Conservation (phyloP, 2,113 vertebrate genomes). For the Petrocephalus microphthalmus region DNA sequence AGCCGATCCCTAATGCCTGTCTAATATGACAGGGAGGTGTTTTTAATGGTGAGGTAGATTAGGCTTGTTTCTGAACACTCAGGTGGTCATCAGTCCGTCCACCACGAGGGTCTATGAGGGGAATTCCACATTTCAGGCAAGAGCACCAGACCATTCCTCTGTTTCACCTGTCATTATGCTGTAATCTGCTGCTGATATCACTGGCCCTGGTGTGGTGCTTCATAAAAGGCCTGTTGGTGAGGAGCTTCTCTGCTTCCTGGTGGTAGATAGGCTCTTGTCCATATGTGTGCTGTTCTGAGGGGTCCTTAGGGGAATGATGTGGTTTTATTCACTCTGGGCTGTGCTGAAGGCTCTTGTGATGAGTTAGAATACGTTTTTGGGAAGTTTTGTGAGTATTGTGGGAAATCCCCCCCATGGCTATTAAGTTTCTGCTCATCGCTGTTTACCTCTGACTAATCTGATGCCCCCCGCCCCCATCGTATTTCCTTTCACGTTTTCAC, state of each 20-base stretch:
- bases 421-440: background rate
- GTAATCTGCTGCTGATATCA: background rate
- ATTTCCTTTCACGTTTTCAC: background rate
- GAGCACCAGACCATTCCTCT: background rate
- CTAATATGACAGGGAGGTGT: background rate
- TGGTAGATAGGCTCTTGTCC: background rate
- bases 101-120: no score
- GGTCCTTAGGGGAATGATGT: background rate
- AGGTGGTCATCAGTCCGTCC: background rate
- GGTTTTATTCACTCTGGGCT: background rate
- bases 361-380: background rate
- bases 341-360: background rate
- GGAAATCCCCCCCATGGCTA: background rate
- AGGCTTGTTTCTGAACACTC: background rate
- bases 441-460: background rate
- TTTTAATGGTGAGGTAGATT: background rate
- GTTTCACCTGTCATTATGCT: background rate
- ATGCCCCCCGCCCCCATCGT: background rate
- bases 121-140: background rate
- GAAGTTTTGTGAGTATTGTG: background rate
- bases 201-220: background rate
- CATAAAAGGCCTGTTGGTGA: background rate
- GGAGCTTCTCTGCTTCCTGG: background rate
- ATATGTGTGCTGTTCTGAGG: background rate
- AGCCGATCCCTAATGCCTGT: no score